Percentiles rank a stretch among this genome's conserved stretches.
Conservation (phyloP, 2,888 invertebrate genomes). For the Magallana nippona region DNA sequence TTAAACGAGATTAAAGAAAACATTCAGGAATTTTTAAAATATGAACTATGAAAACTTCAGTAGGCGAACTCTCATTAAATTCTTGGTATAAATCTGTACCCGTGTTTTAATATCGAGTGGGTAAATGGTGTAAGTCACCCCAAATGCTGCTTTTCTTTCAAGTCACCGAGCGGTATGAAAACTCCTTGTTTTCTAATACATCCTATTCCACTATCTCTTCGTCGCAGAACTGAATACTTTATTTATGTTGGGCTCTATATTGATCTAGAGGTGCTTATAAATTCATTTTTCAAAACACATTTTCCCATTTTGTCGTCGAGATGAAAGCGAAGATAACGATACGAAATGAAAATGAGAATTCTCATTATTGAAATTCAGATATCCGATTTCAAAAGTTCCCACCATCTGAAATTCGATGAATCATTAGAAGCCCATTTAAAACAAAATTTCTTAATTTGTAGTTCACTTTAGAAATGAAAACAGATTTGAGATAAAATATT, state of each 20-base stretch:
- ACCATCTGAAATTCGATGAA: slow-evolving; percentile 30
- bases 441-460: slow-evolving; percentile 27
- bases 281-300: slow-evolving; percentile 31
- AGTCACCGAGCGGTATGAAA: not conserved
- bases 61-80: not conserved
- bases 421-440: slow-evolving; percentile 21
- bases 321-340: slow-evolving; percentile 9
- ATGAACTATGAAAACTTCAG: not conserved
- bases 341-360: slow-evolving; percentile 31
- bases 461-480: not conserved
- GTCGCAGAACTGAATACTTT: not conserved
- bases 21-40: slow-evolving; percentile 4
- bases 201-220: not conserved
- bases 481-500: not conserved
- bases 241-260: slow-evolving; percentile 16
- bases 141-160: not conserved
- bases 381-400: slow-evolving; percentile 33
- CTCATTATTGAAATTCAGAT: slow-evolving; percentile 33
- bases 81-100: not conserved
- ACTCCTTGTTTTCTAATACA: not conserved
- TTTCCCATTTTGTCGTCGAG: slow-evolving; percentile 29
- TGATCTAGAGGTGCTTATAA: slow-evolving; percentile 22
- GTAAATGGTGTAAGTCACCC: not conserved
- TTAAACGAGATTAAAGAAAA: slow-evolving; percentile 4
- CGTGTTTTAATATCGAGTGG: not conserved